A percentile compares a stretch with the other conserved stretches of the same genome.
These are phyloP conservation scores for Benthosema pterotum DNA, from an alignment of 2,797 vertebrate species.

Conservation along the genomic window DNA sequence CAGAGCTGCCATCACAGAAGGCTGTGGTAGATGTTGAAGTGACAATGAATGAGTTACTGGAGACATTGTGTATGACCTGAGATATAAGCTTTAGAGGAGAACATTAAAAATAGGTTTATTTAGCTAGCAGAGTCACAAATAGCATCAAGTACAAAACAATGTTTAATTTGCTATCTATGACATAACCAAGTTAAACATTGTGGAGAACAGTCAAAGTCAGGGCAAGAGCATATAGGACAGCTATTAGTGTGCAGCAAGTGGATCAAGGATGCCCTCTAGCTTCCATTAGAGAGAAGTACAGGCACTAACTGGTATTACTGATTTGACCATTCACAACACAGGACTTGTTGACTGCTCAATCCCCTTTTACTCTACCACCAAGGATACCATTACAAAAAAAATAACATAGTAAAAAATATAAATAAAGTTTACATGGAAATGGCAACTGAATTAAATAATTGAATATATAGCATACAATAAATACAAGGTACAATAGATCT, in stretches of 20 bases:
- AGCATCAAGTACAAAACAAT: background rate
- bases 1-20: background rate
- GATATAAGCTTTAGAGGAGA: background rate
- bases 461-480: slow-evolving; percentile 49
- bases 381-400: slow-evolving; percentile 31
- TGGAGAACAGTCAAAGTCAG: slow-evolving; percentile 25
- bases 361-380: slow-evolving; percentile 1
- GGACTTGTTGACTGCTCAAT: slow-evolving; percentile 7
- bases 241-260: slow-evolving; percentile 18
- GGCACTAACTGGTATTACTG: background rate
- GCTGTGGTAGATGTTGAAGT: slow-evolving; percentile 4
- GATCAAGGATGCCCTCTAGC: slow-evolving; percentile 67
- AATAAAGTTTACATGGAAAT: background rate
- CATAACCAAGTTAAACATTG: slow-evolving; percentile 41
- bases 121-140: background rate
- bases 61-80: background rate
- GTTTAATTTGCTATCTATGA: slow-evolving; percentile 14
- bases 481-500: slow-evolving; percentile 34
- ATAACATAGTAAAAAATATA: too few species aligned
- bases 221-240: slow-evolving; percentile 17
- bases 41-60: background rate
- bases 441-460: slow-evolving; percentile 13
- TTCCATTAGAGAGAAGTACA: slow-evolving; percentile 22
- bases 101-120: slow-evolving; percentile 6
- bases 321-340: slow-evolving; percentile 8